Conservation (phyloP, 2,113 vertebrate genomes). For the Tiliqua scincoides region DNA sequence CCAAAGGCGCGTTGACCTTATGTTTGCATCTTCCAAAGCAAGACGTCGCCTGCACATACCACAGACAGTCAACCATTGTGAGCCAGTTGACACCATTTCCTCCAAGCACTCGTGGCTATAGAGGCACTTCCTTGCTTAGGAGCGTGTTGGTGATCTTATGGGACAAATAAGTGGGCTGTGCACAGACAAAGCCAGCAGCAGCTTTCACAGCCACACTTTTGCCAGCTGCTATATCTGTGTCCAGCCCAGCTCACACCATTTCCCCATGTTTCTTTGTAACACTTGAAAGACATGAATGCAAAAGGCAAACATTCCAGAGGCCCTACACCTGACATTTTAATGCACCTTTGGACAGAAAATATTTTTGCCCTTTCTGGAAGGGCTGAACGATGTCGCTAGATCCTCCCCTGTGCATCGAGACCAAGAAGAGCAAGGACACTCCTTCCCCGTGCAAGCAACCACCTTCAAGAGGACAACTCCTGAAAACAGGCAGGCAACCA, state of each 20-base stretch:
- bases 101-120: not conserved
- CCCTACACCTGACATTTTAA: not conserved
- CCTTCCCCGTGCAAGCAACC: slow-evolving; percentile 23
- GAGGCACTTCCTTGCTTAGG: no score
- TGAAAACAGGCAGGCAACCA: slow-evolving; percentile 46
- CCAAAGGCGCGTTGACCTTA: not conserved
- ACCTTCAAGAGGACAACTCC: slow-evolving; percentile 66
- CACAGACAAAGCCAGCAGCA: not conserved
- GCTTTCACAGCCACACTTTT: not conserved
- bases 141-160: not conserved
- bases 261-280: not conserved
- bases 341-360: not conserved
- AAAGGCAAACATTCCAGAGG: not conserved
- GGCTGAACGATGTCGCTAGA: not conserved
- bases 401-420: not conserved
- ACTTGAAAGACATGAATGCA: not conserved
- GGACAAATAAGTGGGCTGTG: not conserved
- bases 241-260: not conserved
- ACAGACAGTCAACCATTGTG: not conserved
- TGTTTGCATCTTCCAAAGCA: not conserved
- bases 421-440: slow-evolving; percentile 2
- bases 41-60: not conserved
- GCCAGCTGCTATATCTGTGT: no score
- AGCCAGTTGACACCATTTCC: not conserved
- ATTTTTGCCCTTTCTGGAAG: not conserved